Percentiles rank a stretch among this genome's conserved stretches.
Conservation (phyloP, 92 coral and sea anemone genomes). For the Actinernus sp. region DNA sequence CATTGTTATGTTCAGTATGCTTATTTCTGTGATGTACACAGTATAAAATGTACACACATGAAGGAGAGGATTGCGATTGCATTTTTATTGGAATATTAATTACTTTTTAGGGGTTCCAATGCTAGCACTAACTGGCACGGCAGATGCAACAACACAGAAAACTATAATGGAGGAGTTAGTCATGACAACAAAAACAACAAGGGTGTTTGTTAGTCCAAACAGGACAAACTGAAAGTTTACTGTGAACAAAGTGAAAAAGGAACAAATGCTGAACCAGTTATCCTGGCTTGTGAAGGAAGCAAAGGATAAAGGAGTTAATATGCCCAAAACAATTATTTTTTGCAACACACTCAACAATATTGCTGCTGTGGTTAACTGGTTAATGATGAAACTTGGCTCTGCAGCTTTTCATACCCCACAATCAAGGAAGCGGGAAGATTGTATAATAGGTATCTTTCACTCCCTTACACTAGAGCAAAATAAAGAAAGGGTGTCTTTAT, state of each 20-base stretch:
- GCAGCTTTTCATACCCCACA: conserved; percentile 9
- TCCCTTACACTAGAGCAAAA: conserved; percentile 27
- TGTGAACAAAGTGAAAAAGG: not conserved
- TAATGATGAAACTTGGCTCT: conserved; percentile 26
- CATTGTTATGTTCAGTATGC: no score
- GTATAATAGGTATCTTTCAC: conserved; percentile 43
- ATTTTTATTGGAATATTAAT: no score
- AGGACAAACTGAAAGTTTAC: not conserved
- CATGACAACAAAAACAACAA: not conserved
- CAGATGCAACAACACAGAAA: not conserved
- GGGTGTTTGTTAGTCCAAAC: conserved; percentile 1
- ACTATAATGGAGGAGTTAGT: not conserved
- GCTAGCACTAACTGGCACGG: not conserved
- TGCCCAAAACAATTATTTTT: conserved; percentile 12
- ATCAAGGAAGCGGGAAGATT: not conserved
- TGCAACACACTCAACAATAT: conserved; percentile 29
- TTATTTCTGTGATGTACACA: no score
- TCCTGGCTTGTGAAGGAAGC: not conserved
- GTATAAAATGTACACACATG: no score
- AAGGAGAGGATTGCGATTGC: no score
- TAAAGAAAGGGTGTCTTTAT: conserved; percentile 4
- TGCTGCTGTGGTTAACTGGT: conserved; percentile 23
- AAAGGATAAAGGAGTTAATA: not conserved
- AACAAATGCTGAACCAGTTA: not conserved
- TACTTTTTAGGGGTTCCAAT: not conserved